Conservation (phyloP, 2,797 vertebrate species). For the Artibeus jamaicensis region DNA sequence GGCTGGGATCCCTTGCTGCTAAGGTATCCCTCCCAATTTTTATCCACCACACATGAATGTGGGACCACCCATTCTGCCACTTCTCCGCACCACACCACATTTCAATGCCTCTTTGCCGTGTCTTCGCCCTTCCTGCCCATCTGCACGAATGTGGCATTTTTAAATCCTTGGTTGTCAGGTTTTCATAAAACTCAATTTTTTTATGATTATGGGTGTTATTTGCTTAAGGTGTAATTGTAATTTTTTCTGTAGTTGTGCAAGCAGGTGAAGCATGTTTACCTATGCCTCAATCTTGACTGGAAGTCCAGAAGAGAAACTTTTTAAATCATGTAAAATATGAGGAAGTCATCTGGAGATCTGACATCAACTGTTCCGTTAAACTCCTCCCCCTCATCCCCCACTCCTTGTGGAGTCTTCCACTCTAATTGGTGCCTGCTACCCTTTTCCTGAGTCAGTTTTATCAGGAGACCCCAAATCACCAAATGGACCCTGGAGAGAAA, state of each 20-base stretch:
- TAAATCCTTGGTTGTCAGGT: not conserved
- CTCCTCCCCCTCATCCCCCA: fast-evolving
- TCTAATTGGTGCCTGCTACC: not conserved
- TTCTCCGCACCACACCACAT: not conserved
- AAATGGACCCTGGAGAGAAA: not conserved
- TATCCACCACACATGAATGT: not conserved
- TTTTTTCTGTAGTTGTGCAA: not conserved
- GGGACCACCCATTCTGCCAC: not conserved
- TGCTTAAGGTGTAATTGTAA: not conserved
- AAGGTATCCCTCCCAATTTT: not conserved
- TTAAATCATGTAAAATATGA: not conserved
- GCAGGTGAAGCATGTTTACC: not conserved
- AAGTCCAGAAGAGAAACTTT: not conserved
- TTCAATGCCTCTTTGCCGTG: not conserved
- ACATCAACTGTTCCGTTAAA: not conserved
- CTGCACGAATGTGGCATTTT: no score
- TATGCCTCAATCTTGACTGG: not conserved
- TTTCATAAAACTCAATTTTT: not conserved
- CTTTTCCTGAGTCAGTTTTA: not conserved
- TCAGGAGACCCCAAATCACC: not conserved
- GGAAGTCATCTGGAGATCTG: no score
- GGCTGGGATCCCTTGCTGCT: not conserved
- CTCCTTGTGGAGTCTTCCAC: not conserved
- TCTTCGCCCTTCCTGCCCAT: not conserved
- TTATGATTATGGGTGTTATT: not conserved